A percentile compares a stretch with the other conserved stretches of the same genome.
Evolutionary conservation across 2,797 vertebrate genomes (phyloP).

Genomic region (Melanotaenia trifasciata): DNA sequence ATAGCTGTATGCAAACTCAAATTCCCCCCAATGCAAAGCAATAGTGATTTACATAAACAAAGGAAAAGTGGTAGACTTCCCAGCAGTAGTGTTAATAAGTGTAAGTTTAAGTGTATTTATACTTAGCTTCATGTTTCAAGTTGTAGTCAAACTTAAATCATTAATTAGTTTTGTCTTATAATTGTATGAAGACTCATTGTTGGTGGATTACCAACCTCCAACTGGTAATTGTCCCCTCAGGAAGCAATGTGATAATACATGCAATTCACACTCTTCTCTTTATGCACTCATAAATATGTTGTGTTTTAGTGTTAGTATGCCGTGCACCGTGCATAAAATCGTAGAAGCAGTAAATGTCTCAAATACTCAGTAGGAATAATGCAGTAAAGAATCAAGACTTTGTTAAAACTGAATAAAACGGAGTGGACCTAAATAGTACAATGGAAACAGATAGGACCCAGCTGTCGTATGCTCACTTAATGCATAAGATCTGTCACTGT

Average conservation of each 20-base stretch:
- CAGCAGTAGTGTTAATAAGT: background rate
- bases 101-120: background rate
- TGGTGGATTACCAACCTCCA: background rate
- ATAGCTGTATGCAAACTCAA: background rate
- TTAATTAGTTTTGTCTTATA: background rate
- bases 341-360: background rate
- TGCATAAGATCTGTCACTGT: conserved; percentile 34
- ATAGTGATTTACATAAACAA: background rate
- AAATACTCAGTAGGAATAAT: background rate
- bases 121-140: background rate
- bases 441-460: conserved; percentile 3
- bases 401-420: background rate
- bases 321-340: background rate
- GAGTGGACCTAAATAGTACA: background rate
- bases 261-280: background rate
- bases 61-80: background rate
- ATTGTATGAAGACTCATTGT: background rate
- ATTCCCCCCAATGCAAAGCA: background rate
- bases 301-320: too few relatives aligned
- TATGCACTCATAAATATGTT: background rate
- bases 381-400: background rate
- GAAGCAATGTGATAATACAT: background rate
- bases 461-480: conserved; percentile 13
- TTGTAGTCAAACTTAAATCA: background rate
- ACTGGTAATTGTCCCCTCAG: background rate